Base-by-base conservation (phyloP, 2,113 vertebrate genomes). In the Galemys pyrenaicus region DNA sequence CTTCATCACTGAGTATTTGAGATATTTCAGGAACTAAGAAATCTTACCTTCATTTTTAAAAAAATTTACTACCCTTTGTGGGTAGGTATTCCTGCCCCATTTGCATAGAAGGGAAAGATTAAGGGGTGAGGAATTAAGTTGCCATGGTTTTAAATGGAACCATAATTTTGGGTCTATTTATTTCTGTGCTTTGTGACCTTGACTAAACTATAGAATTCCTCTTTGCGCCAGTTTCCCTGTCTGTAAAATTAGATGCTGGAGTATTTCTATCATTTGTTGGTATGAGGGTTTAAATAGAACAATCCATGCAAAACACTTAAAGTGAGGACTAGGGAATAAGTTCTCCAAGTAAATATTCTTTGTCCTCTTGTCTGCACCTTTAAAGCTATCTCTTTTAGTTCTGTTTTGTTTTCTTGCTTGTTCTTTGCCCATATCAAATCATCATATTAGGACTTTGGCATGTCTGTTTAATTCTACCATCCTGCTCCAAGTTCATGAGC, bases 401-500 rank as follows among this genome's bases (percentile, higher is more conserved):
- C 28, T 15, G 28, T n/a, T 49, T 65, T 46, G 15, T 74, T 49
- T 83, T 64, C 9, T 68, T 73, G 32, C 12, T 46, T 9, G 44
- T 75, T 70, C 71, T 67, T 51, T 81, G 19, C 5, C 16, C 71
- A 58, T 79, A 90, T 93, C 84, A 92, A 94, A 39, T 82, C n/a
- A 87, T 87, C 70, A 5, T 54, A 71, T 81, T 84, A 51, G 54
- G 39, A 37, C 44, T 94, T 92, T 51, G 60, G 9, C 13, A 20
- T 82, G 19, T 81, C 85, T 86, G 26, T 87, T 89, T 56, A 73
- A 67, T 92, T 74, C 79, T 49, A 77, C 9, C 80, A 39, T 71
- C 92, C 95, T 88, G 67, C 65, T 94, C 22, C 80, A 74, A 86
- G 92, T 80, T 83, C 41, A 75, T 75, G 51, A 64, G 84, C 60